phyloP scores from a whole-genome alignment of 2,797 vertebrate species.

The Manis crassicaudata region DNA sequence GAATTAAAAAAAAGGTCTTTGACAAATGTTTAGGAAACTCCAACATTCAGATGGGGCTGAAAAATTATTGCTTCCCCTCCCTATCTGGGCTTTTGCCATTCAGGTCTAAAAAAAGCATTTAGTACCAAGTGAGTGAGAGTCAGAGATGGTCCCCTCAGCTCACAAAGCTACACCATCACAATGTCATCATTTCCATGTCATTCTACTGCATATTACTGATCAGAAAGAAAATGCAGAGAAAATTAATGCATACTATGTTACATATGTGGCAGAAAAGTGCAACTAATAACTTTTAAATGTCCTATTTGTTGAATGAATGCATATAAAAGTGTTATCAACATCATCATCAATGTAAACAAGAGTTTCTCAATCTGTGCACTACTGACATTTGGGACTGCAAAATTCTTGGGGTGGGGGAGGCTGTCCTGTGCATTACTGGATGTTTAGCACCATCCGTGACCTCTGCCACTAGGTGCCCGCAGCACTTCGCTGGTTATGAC shows the following conservation, averaged over 20 bases:
- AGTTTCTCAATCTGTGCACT: neutral
- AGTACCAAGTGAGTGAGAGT: neutral
- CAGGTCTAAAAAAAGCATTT: neutral
- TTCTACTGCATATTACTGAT: neutral
- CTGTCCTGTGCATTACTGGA: neutral
- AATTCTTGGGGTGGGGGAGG: neutral
- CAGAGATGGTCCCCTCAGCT: neutral
- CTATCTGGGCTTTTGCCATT: neutral
- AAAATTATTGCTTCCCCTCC: neutral
- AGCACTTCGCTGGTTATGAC: neutral
- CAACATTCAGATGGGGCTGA: neutral
- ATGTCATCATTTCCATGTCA: neutral
- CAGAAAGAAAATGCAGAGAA: neutral
- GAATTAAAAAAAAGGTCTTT: slow-evolving; percentile 24
- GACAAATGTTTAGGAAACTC: slow-evolving; percentile 30
- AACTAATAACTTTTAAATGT: neutral
- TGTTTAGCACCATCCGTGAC: neutral
- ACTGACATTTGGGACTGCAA: neutral
- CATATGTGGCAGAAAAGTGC: neutral
- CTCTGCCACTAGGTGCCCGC: neutral
- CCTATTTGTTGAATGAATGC: neutral
- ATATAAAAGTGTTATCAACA: neutral
- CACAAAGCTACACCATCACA: neutral
- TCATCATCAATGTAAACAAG: neutral
- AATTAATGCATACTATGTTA: neutral